These are phyloP conservation scores for Aphidius ervi DNA, from an alignment of 1,140 invertebrate genomes.

Conservation along the genomic window DNA sequence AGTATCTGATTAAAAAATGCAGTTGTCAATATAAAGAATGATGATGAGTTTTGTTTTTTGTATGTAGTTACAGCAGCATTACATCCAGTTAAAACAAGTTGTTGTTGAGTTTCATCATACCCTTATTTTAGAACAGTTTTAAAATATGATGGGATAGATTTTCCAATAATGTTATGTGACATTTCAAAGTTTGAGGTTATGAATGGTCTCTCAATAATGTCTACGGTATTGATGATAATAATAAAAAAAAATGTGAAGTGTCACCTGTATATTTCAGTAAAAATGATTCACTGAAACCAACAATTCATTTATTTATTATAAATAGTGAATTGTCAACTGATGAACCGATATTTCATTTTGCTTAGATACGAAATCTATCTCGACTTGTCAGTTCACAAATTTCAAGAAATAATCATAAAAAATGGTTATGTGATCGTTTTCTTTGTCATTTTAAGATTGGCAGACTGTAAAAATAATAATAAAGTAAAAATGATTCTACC, in stretches of 20 bases:
- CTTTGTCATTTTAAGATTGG: not conserved
- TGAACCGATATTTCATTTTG: not conserved
- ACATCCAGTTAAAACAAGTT: conserved; percentile 8
- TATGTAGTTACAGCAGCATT: conserved; percentile 20
- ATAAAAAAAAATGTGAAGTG: not conserved
- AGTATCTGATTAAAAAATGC: conserved; percentile 26
- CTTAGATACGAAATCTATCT: not conserved
- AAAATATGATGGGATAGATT: conserved; percentile 21
- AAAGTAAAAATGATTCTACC: not conserved
- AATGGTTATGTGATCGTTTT: not conserved
- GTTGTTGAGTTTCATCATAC: conserved; percentile 9
- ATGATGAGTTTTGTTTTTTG: conserved; percentile 16
- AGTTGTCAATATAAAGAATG: conserved; percentile 21
- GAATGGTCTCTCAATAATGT: conserved; percentile 22
- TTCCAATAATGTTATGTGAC: conserved; percentile 21
- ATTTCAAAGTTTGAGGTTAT: conserved; percentile 23
- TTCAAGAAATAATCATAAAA: not conserved
- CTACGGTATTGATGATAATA: not conserved
- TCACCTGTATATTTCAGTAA: not conserved
- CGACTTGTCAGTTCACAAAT: not conserved
- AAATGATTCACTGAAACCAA: not conserved
- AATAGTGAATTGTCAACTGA: not conserved
- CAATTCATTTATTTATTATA: too few relatives aligned
- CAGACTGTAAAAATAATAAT: not conserved
- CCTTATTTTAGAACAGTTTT: conserved; percentile 10